Percentiles rank a stretch among this genome's conserved stretches.
phyloP scores from a whole-genome alignment of 2,113 vertebrate species.

The Erythrolamprus reginae region DNA sequence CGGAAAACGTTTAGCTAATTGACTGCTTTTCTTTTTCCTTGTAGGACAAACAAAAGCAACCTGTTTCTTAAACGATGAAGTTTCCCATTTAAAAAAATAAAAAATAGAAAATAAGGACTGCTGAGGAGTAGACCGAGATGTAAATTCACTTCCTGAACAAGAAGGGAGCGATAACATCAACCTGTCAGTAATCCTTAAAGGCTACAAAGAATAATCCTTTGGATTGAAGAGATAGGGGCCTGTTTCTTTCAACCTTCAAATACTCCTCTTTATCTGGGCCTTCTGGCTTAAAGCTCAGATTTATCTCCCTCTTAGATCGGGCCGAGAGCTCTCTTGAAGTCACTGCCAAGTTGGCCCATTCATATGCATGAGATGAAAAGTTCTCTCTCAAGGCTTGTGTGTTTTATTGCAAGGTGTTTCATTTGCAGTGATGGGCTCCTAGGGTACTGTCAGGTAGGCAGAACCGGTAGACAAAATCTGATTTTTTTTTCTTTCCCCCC shows the following conservation, averaged over 20 bases:
- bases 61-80: neutral
- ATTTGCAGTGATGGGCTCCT: too few relatives aligned
- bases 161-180: conserved; percentile 4
- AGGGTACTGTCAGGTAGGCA: too few relatives aligned
- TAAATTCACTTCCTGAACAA: neutral
- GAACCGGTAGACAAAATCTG: too few relatives aligned
- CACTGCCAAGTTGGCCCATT: neutral
- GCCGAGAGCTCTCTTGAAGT: neutral
- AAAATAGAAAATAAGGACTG: neutral
- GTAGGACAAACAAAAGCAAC: neutral
- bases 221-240: conserved; percentile 17
- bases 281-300: neutral
- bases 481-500: too few relatives aligned
- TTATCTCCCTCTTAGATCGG: conserved; percentile 5
- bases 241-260: conserved; percentile 25
- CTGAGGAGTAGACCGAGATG: neutral
- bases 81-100: neutral
- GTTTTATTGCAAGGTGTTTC: too few relatives aligned
- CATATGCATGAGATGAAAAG: neutral
- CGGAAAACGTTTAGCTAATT: neutral
- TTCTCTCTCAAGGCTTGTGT: neutral
- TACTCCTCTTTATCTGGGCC: conserved; percentile 21
- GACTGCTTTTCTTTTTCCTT: neutral
- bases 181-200: conserved; percentile 1
- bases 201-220: conserved; percentile 12